Evolutionary conservation across 2,888 invertebrate genomes (phyloP).

Genomic region (Acrocyrtus sp.): DNA sequence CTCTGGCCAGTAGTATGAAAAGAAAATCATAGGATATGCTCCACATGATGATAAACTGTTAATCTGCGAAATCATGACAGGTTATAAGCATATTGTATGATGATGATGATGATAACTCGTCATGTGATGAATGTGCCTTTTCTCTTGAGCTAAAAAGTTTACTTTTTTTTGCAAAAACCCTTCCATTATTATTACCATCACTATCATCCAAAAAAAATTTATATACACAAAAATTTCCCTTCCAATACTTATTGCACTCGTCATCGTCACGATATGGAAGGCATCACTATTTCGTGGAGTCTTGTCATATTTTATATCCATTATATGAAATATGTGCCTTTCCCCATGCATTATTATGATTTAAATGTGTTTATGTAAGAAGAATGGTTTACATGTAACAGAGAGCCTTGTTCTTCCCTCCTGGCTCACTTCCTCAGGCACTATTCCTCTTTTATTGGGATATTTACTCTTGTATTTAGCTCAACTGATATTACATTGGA

Average conservation of each 20-base stretch:
- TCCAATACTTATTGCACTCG: not conserved
- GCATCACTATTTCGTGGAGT: constrained; percentile 14
- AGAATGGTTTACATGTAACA: constrained; percentile 33
- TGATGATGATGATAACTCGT: constrained; percentile 41
- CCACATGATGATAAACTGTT: constrained; percentile 49
- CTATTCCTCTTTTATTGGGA: constrained; percentile 27
- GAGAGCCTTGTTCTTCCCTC: constrained; percentile 19
- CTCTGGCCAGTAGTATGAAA: constrained; percentile 44
- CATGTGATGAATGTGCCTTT: constrained; percentile 41
- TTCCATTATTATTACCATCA: constrained; percentile 25
- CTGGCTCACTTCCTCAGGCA: constrained; percentile 41
- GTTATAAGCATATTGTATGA: constrained; percentile 47
- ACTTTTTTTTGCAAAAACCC: constrained; percentile 7
- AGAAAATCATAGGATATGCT: constrained; percentile 46
- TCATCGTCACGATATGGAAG: not conserved
- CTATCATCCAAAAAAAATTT: constrained; percentile 5
- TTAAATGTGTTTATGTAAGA: constrained; percentile 28
- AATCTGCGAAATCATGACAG: constrained; percentile 56
- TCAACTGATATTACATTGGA: constrained; percentile 10
- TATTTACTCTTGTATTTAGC: constrained; percentile 39
- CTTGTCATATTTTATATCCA: constrained; percentile 13
- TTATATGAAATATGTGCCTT: constrained; percentile 1
- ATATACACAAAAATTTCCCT: constrained; percentile 8
- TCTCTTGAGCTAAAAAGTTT: constrained; percentile 10
- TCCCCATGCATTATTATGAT: constrained; percentile 20